Conservation (phyloP, 2,888 invertebrate species). For the Marasmarcha lunaedactyla region DNA sequence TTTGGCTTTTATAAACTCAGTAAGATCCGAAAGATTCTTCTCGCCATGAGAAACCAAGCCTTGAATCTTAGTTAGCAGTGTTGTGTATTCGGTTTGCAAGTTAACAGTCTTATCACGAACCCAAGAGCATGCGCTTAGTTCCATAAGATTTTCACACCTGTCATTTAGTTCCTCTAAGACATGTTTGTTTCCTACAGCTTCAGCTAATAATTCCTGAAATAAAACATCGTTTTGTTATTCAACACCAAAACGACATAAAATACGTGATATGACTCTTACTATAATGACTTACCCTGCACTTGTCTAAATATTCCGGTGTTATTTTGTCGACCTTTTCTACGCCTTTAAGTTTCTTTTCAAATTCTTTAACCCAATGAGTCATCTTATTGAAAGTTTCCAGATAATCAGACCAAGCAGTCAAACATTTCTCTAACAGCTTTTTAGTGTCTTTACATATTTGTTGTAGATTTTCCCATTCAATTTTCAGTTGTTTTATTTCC, state of each 20-base stretch:
- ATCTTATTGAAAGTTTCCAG: conserved; percentile 78
- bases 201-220: conserved; percentile 75
- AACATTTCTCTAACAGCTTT: conserved; percentile 79
- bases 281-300: conserved; percentile 79
- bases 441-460: conserved; percentile 82
- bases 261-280: not conserved
- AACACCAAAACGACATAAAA: not conserved
- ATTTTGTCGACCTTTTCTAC: conserved; percentile 80
- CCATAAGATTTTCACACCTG: conserved; percentile 87
- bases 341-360: conserved; percentile 73
- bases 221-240: conserved; percentile 6
- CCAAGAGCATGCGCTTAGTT: conserved; percentile 85
- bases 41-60: conserved; percentile 87
- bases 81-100: conserved; percentile 84
- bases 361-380: conserved; percentile 80
- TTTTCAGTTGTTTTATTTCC: conserved; percentile 83
- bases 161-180: conserved; percentile 88
- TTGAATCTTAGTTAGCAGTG: conserved; percentile 82
- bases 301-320: conserved; percentile 81
- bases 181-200: conserved; percentile 81
- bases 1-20: conserved; percentile 89
- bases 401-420: conserved; percentile 86
- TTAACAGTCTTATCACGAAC: conserved; percentile 89
- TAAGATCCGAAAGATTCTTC: conserved; percentile 91
- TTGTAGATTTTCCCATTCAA: conserved; percentile 86